Percentiles rank a stretch among this genome's conserved stretches.
phyloP scores from a whole-genome alignment of 2,888 invertebrate genomes.

The Pseudeuparius sepicola region DNA sequence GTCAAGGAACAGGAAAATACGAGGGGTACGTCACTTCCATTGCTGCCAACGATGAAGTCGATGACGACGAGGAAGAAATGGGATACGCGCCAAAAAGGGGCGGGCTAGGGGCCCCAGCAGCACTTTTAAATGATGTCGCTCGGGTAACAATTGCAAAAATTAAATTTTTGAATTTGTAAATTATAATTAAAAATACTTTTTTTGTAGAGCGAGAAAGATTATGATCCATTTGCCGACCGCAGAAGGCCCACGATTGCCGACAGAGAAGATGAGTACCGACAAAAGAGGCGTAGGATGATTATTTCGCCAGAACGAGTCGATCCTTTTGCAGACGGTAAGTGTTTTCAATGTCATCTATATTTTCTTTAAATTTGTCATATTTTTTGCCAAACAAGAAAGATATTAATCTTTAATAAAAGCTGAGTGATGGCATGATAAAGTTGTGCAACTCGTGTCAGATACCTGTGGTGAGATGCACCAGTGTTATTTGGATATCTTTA shows the following conservation, averaged over 20 bases:
- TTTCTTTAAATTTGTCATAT: too few species aligned
- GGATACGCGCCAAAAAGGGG: conserved; percentile 64
- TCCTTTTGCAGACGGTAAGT: conserved; percentile 95
- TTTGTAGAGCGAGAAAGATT: conserved; percentile 76
- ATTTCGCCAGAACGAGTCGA: conserved; percentile 96
- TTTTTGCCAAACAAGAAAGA: too few species aligned
- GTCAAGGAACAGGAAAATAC: conserved; percentile 64
- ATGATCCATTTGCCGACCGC: conserved; percentile 90
- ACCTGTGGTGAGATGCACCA: too few species aligned
- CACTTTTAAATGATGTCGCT: conserved; percentile 81
- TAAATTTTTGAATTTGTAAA: neutral
- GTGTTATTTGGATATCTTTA: too few species aligned
- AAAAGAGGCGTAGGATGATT: conserved; percentile 78
- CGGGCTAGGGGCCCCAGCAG: conserved; percentile 72
- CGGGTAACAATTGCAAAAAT: conserved; percentile 48
- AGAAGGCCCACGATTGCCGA: conserved; percentile 88
- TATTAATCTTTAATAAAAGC: too few species aligned
- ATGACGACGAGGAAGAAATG: conserved; percentile 85
- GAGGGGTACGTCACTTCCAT: conserved; percentile 95
- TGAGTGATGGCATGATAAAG: too few species aligned
- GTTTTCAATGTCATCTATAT: conserved; percentile 5
- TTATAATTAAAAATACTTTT: conserved; percentile 12
- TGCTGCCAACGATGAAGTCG: conserved; percentile 91
- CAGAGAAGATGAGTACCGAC: conserved; percentile 93
- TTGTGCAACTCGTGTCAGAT: too few species aligned